Evolutionary conservation across 2,888 invertebrate species (phyloP).

Genomic region (Tineola bisselliella): DNA sequence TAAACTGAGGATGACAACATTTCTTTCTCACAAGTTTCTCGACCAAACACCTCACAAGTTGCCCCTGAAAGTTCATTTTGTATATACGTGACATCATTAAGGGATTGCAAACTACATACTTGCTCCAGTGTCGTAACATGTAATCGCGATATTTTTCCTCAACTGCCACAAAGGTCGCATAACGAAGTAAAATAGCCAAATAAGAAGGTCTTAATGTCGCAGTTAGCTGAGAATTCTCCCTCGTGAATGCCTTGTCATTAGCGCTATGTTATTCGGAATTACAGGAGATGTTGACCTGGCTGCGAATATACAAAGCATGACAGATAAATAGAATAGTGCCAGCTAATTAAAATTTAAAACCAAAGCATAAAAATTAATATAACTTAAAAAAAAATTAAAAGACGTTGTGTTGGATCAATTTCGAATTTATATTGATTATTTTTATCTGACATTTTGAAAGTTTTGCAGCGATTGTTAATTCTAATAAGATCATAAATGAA

Average conservation of each 20-base stretch:
- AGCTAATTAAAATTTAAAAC: too few relatives aligned
- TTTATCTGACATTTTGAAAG: too few relatives aligned
- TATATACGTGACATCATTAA: background rate
- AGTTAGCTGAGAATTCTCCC: slow-evolving; percentile 58
- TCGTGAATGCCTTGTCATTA: slow-evolving; percentile 61
- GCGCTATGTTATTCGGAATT: slow-evolving; percentile 59
- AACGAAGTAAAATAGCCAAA: slow-evolving; percentile 16
- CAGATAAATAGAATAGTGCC: too few relatives aligned
- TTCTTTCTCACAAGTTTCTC: background rate
- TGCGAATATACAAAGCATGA: background rate
- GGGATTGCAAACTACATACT: background rate
- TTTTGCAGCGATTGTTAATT: too few relatives aligned
- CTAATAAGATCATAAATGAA: too few relatives aligned
- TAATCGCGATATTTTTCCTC: slow-evolving; percentile 12
- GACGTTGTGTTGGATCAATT: too few relatives aligned
- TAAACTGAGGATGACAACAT: too few relatives aligned
- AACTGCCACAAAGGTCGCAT: slow-evolving; percentile 18
- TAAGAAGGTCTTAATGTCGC: slow-evolving; percentile 39
- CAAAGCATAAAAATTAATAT: too few relatives aligned
- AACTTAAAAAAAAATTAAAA: too few relatives aligned
- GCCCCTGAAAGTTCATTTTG: background rate
- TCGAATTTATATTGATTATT: too few relatives aligned
- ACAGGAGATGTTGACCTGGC: slow-evolving; percentile 20
- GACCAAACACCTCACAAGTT: background rate
- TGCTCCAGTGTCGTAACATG: background rate